Conservation (phyloP, 1,140 invertebrate species). For the Drosophila sp. region DNA sequence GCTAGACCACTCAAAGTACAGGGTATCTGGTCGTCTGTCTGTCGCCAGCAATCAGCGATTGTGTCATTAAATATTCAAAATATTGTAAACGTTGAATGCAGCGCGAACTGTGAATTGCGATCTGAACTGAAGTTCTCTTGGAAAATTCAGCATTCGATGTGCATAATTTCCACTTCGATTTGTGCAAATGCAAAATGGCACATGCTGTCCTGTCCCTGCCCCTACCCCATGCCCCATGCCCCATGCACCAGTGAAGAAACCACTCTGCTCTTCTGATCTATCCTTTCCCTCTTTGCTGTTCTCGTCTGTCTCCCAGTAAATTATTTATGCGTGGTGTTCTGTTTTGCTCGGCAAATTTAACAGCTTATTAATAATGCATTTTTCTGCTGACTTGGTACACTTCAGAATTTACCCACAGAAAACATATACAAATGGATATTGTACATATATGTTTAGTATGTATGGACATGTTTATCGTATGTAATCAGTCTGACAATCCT, state of each 20-base stretch:
- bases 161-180: conserved; percentile 79
- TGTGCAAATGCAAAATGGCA: conserved; percentile 56
- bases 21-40: conserved; percentile 27
- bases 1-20: background rate
- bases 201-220: conserved; percentile 31
- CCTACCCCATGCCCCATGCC: too few relatives aligned
- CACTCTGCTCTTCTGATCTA: background rate
- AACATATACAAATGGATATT: conserved; percentile 5
- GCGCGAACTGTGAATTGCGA: conserved; percentile 18
- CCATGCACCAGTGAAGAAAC: too few relatives aligned
- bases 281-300: conserved; percentile 4
- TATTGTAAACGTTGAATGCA: conserved; percentile 76
- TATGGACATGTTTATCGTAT: background rate
- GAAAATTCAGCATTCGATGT: conserved; percentile 57
- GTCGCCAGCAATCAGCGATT: conserved; percentile 3
- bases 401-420: conserved; percentile 36
- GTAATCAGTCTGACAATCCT: conserved; percentile 21
- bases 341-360: conserved; percentile 83
- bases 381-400: conserved; percentile 69
- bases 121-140: conserved; percentile 20
- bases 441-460: background rate
- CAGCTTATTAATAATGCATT: conserved; percentile 82
- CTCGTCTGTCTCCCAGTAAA: conserved; percentile 40
- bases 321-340: conserved; percentile 75
- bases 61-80: conserved; percentile 78